These are phyloP conservation scores for Pachydiplax longipennis DNA, from an alignment of 2,888 invertebrate genomes.

Conservation along the genomic window DNA sequence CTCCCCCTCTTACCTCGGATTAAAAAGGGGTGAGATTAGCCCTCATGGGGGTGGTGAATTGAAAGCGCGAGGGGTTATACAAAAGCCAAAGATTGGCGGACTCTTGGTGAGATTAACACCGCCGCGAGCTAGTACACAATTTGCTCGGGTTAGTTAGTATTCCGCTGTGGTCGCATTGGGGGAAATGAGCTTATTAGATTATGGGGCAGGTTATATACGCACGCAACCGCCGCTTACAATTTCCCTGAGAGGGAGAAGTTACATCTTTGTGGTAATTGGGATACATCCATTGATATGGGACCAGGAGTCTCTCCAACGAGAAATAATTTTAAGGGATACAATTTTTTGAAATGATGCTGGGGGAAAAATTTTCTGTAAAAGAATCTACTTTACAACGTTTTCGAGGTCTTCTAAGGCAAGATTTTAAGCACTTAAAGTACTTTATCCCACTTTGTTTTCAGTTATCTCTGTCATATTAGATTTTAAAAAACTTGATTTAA, in stretches of 20 bases:
- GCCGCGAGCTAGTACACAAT: not conserved
- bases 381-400: no score
- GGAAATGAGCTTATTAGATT: not conserved
- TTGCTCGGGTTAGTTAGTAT: not conserved
- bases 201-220: not conserved
- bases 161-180: not conserved
- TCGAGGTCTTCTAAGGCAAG: no score
- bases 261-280: not conserved
- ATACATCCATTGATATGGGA: not conserved
- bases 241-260: no score
- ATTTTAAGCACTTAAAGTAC: no score
- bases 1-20: not conserved
- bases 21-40: not conserved
- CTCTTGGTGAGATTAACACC: not conserved
- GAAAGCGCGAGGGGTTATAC: not conserved
- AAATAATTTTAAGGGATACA: no score
- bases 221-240: not conserved
- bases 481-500: no score
- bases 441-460: no score
- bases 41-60: not conserved
- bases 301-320: no score
- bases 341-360: no score
- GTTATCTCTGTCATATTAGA: no score
- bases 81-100: constrained; percentile 12
- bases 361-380: no score